A percentile compares a stretch with the other conserved stretches of the same genome.
Conservation (phyloP, 2,888 invertebrate genomes). For the Leptopterna dolabrata region DNA sequence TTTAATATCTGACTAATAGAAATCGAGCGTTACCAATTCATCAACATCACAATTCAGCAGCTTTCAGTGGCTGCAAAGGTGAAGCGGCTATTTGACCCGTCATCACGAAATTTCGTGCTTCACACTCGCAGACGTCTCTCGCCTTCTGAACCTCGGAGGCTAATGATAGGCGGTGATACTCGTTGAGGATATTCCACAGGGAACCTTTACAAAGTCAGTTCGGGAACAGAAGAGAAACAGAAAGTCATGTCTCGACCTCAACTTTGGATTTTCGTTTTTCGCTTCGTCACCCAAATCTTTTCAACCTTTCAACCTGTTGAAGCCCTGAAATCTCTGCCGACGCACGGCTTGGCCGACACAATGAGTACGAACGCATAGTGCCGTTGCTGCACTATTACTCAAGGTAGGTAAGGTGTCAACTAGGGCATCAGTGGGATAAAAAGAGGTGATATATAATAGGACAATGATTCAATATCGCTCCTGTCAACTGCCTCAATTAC, state of each 20-base stretch:
- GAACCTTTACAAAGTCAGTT: constrained; percentile 28
- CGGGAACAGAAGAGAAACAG: background rate
- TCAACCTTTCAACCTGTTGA: background rate
- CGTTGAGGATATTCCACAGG: background rate
- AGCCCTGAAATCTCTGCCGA: background rate
- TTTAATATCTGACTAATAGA: no score
- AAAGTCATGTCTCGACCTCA: constrained; percentile 33
- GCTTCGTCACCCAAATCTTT: constrained; percentile 10
- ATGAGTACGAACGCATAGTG: background rate
- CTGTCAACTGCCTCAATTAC: background rate
- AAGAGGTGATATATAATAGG: background rate
- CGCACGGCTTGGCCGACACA: background rate
- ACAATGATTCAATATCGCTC: background rate
- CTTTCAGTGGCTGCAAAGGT: background rate
- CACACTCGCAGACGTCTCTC: background rate
- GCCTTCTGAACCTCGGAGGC: constrained; percentile 5
- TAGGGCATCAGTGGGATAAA: background rate
- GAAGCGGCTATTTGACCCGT: constrained; percentile 22
- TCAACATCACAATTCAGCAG: background rate
- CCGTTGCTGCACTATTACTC: background rate
- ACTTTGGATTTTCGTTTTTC: background rate
- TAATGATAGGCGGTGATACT: background rate
- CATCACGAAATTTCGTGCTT: constrained; percentile 37
- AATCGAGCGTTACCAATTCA: no score
- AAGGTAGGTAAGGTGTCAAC: background rate